Evolutionary conservation across 2,113 vertebrate species (phyloP).

Genomic region (Bucco capensis): DNA sequence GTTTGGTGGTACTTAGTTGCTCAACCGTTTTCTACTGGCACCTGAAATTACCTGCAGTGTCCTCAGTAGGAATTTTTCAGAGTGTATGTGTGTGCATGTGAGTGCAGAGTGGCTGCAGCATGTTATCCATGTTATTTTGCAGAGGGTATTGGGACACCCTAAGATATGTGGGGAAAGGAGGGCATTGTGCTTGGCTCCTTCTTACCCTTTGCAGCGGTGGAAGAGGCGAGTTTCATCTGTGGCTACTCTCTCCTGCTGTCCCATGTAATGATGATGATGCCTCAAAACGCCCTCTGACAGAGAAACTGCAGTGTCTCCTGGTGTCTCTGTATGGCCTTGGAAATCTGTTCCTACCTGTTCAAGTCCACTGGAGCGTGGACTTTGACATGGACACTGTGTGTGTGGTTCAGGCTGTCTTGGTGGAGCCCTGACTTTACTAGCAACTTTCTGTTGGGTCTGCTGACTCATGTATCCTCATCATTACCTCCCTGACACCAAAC

Average conservation of each 20-base stretch:
- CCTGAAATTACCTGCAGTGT: background rate
- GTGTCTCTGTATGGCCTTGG: background rate
- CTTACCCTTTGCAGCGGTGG: background rate
- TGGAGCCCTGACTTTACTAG: background rate
- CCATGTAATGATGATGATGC: background rate
- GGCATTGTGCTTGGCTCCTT: background rate
- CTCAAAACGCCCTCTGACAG: background rate
- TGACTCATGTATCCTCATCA: background rate
- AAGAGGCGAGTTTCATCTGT: background rate
- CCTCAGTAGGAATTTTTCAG: background rate
- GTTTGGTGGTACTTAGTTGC: background rate
- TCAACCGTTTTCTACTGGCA: background rate
- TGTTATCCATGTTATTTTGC: background rate
- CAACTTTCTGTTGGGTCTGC: background rate
- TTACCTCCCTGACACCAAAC: background rate
- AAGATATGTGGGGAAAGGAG: background rate
- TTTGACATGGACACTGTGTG: accelerated
- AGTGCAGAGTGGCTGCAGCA: background rate
- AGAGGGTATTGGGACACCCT: background rate
- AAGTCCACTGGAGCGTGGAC: background rate
- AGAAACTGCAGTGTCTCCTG: background rate
- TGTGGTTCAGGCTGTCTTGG: background rate
- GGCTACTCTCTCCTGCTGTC: background rate
- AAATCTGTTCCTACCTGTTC: background rate
- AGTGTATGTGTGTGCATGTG: background rate